Conservation (phyloP, 1,140 invertebrate genomes). For the Mycetomoellerius zeteki region DNA sequence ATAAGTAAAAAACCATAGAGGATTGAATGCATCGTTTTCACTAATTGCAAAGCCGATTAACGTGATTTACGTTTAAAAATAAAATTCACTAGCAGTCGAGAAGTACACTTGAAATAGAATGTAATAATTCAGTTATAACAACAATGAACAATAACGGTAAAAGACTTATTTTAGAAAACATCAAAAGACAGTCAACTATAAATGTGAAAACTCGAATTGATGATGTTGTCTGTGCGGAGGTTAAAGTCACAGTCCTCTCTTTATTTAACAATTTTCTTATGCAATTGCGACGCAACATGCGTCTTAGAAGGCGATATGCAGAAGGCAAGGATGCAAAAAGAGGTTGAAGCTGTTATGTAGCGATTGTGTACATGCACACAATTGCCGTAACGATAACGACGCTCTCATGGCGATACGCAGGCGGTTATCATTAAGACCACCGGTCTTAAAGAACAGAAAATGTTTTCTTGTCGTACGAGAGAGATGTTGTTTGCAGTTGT, state of each 20-base stretch:
- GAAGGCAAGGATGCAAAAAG: constrained; percentile 66
- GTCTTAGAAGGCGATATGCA: constrained; percentile 44
- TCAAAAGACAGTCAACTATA: too few species aligned
- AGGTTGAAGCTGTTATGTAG: constrained; percentile 70
- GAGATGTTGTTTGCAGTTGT: constrained; percentile 20
- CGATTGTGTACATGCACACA: constrained; percentile 69
- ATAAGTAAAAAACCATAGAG: too few species aligned
- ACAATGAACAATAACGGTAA: too few species aligned
- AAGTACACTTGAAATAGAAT: too few species aligned
- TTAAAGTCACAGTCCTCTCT: neutral
- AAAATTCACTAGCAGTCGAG: too few species aligned
- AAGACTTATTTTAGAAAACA: too few species aligned
- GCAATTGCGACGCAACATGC: constrained; percentile 2
- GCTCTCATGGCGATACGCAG: constrained; percentile 66
- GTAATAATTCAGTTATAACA: too few species aligned
- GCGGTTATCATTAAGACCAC: constrained; percentile 72
- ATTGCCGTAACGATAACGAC: constrained; percentile 72
- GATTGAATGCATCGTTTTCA: too few species aligned
- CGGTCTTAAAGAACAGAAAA: constrained; percentile 21
- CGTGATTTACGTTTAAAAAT: too few species aligned
- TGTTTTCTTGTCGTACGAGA: constrained; percentile 28
- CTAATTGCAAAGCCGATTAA: too few species aligned
- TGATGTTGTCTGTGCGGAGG: too few species aligned
- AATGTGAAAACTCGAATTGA: too few species aligned
- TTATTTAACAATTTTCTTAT: neutral